Base-by-base conservation (phyloP, 2,888 invertebrate species). In the Corbicula japonica region DNA sequence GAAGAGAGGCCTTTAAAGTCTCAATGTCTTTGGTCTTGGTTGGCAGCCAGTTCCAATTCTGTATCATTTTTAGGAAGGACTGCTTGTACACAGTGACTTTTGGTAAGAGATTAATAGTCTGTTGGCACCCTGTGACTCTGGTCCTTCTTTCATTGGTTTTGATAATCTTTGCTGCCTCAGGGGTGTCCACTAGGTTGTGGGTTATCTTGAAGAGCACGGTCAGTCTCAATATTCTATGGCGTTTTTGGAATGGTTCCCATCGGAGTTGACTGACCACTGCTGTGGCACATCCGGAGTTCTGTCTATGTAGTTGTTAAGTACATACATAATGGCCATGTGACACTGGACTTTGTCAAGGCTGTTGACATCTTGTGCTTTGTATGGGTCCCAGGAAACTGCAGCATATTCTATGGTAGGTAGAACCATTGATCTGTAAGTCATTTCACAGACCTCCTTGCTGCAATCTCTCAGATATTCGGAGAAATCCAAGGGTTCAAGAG, bases 181-280 rank as follows among this genome's bases (percentile, higher is more conserved):
- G 28, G 58, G 54, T 63, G 1, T 34, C 48, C 2, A 65, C 65
- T 34, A 65, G 21, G 28, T 30, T 65, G 34, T 65, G 50, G 10
- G 2, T 18, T 5, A 70, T 70, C 41, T 65, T 73, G 66, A 46
- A 73, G 2, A 73, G 65, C 65, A 66, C 66, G 30, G 60, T 30
- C 12, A 73, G 28, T 5, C 66, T 2, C 21, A 18, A 12, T 4
- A 38, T 10, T n/a, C 26, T 61, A 1, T 61, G 66, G 32, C 74
- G 50, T n/a, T 50, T 34, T 60, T 66, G 38, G 12, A 68, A 54
- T 15, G 26, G 5, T 41, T 68, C 65, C 73, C 65, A 73, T 10
- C 46, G 38, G 23, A 66, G 46, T 23, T n/a, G 6, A 12, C 26
- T 30, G 5, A 69, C 28, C 60, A 60, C 48, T 21, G 26, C 26